Evolutionary conservation across 2,888 invertebrate species (phyloP).

Genomic region (Strigamia crassipes): DNA sequence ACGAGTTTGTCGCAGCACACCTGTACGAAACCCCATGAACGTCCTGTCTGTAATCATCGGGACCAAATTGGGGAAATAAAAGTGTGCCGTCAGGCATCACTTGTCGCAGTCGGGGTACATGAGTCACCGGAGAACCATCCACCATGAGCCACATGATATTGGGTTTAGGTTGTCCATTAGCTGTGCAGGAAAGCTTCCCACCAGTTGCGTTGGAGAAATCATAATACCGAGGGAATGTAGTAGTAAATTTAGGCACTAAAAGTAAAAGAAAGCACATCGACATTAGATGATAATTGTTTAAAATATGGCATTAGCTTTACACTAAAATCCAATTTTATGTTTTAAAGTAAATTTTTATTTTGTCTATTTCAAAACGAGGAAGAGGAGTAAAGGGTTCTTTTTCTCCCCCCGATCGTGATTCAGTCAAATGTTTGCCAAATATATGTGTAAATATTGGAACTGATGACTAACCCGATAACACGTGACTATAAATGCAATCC

Average conservation of each 20-base stretch:
- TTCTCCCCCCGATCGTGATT: not conserved
- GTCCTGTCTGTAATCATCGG: constrained; percentile 51
- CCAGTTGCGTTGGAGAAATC: constrained; percentile 57
- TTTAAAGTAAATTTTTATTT: no score
- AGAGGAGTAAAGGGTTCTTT: no score
- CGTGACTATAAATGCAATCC: not conserved
- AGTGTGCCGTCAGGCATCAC: constrained; percentile 53
- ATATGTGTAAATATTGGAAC: not conserved
- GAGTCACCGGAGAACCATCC: constrained; percentile 54
- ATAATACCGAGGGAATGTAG: not conserved
- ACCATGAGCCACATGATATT: constrained; percentile 54
- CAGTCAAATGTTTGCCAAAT: not conserved
- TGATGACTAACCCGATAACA: not conserved
- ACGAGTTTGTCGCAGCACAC: constrained; percentile 53
- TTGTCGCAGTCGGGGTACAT: constrained; percentile 53
- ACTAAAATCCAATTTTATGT: no score
- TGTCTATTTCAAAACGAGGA: no score
- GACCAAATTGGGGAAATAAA: constrained; percentile 51
- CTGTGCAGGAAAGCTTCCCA: constrained; percentile 55
- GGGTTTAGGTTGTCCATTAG: constrained; percentile 55
- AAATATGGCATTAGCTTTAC: no score
- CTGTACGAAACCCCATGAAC: constrained; percentile 54
- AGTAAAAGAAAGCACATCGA: not conserved
- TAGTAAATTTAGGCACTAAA: constrained; percentile 33
- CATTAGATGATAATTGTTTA: not conserved